Conservation (phyloP, 1,140 invertebrate species). For the Caenorhabditis tropicalis region DNA sequence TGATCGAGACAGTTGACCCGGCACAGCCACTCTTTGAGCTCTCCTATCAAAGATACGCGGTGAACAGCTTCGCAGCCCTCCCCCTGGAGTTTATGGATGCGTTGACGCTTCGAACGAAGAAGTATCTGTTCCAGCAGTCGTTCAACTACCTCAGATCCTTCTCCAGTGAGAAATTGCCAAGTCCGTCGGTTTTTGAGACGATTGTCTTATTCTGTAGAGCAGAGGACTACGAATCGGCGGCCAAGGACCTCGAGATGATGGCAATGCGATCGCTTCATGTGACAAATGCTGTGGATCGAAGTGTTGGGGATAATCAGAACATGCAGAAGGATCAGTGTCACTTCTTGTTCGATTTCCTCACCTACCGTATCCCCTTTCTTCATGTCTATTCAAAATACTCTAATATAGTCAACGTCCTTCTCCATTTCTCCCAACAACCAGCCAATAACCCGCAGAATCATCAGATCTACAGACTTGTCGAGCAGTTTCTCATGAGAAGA, state of each 20-base stretch:
- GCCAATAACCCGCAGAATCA: background rate
- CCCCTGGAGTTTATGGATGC: slow-evolving; percentile 44
- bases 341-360: slow-evolving; percentile 2
- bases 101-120: slow-evolving; percentile 48
- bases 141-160: background rate
- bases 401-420: background rate
- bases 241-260: background rate
- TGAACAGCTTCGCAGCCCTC: background rate
- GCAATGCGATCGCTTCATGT: background rate
- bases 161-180: slow-evolving; percentile 31
- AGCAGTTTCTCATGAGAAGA: background rate
- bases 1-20: background rate
- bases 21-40: background rate
- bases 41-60: background rate
- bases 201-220: background rate
- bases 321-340: slow-evolving; percentile 13
- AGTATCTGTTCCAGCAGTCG: background rate
- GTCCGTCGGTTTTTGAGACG: slow-evolving; percentile 46
- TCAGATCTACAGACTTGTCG: slow-evolving; percentile 6
- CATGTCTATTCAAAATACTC: background rate
- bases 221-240: background rate
- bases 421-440: too few relatives aligned
- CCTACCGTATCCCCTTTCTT: background rate
- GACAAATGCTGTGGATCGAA: background rate
- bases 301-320: background rate